Conservation (phyloP, 1,140 invertebrate genomes). For the Aporrectodea caliginosa region DNA sequence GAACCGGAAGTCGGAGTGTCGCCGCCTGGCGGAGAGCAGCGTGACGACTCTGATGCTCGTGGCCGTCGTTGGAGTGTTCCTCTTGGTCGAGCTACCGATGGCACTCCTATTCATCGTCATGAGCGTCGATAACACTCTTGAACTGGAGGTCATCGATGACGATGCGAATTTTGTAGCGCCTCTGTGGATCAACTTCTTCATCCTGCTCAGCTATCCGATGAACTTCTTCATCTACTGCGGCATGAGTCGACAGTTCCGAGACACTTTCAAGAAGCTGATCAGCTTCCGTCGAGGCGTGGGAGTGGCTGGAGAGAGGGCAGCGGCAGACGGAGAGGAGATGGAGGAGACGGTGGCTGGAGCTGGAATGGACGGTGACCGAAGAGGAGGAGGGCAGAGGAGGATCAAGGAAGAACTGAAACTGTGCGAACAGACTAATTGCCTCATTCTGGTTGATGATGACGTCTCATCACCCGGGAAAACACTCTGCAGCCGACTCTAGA, state of each 20-base stretch:
- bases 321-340: neutral
- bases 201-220: constrained; percentile 75
- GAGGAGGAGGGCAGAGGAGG: neutral
- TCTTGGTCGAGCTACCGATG: constrained; percentile 34
- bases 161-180: neutral
- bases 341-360: neutral
- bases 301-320: neutral
- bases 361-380: neutral
- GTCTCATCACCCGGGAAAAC: neutral
- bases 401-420: neutral
- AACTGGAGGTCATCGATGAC: constrained; percentile 6
- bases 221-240: constrained; percentile 27
- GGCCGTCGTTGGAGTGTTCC: constrained; percentile 44
- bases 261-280: constrained; percentile 18
- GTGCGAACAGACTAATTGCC: neutral
- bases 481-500: neutral
- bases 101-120: constrained; percentile 28
- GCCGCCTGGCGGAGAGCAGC: constrained; percentile 75
- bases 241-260: constrained; percentile 17
- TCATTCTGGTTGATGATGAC: neutral
- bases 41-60: constrained; percentile 88
- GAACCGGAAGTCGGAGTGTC: constrained; percentile 77
- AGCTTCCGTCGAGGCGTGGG: neutral
- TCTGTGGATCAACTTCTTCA: constrained; percentile 63
- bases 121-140: constrained; percentile 29